Base-by-base conservation (phyloP, 2,888 invertebrate genomes). In the Xylota segnis region DNA sequence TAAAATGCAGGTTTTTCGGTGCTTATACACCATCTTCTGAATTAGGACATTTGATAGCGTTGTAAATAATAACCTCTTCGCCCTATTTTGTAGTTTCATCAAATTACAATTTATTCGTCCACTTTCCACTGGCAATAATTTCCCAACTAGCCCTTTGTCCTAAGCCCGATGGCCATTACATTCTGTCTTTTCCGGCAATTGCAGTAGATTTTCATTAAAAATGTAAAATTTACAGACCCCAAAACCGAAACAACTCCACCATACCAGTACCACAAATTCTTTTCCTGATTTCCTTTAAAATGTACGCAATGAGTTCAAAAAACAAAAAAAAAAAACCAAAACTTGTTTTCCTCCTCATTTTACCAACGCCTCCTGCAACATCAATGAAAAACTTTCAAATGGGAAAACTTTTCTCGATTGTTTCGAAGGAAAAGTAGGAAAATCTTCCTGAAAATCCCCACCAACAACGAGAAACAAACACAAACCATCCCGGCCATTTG, bases 401-500 rank as follows among this genome's bases (percentile, higher is more conserved):
- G 87, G 87, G 87, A 87, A 87, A 87, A 87, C 87, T 87, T 87
- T 86, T 87, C 70, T 71, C 84, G 81, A 87, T 87, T 87, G 87
- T 87, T 87, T 78, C 70, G 54, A 65, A 78, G 83, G 78, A 82
- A 86, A 83, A 74, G 79, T 77, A 81, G 65, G 81, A 71, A 81
- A 86, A 72, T 82, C 86, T 86, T 86, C 16, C 47, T 61, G 65
- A 18, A 52, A 79, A 71, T 59, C 68, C 34, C 50, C 37, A 52
- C 29, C 40, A 50, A 45, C 61, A 37, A 27, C 32, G 12, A n/a
- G n/a, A 72, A 45, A 45, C 83, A 66, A 78, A 54, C 37, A 68
- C 79, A 75, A 86, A 66, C 77, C 86, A 72, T 86, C 72, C 52
- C 61, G 89, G 90, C 90, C 91, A 90, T 90, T 90, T 90, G 90